A percentile compares a stretch with the other conserved stretches of the same genome.
phyloP scores from a whole-genome alignment of 2,888 invertebrate genomes.

The Cerceris rybyensis region DNA sequence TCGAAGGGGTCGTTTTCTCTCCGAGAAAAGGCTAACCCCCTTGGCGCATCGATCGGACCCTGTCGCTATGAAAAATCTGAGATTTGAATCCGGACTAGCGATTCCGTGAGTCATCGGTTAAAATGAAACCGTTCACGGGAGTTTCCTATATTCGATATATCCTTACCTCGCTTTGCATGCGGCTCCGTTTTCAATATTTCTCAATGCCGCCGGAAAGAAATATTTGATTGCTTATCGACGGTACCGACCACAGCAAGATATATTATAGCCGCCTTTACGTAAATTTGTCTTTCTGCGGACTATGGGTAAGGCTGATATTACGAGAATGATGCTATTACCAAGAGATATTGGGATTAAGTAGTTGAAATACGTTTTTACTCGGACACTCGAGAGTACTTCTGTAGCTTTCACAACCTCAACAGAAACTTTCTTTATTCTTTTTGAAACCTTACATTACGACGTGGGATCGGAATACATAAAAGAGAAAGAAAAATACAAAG shows the following conservation, averaged over 20 bases:
- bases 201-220: constrained; percentile 15
- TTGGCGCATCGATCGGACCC: constrained; percentile 11
- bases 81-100: constrained; percentile 35
- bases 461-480: no score
- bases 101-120: constrained; percentile 45
- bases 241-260: constrained; percentile 24
- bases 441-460: no score
- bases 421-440: no score
- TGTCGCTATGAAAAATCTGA: constrained; percentile 16
- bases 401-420: no score
- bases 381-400: no score
- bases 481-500: no score
- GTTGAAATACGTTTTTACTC: no score
- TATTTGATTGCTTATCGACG: constrained; percentile 34
- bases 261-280: constrained; percentile 19
- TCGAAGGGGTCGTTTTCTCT: not conserved
- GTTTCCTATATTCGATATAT: constrained; percentile 34
- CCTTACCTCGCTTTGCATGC: constrained; percentile 11
- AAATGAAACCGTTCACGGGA: constrained; percentile 47
- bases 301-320: no score
- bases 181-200: constrained; percentile 32
- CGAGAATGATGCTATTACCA: no score
- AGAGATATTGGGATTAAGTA: no score
- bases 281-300: no score
- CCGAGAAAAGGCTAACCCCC: not conserved